Evolutionary conservation across 2,113 vertebrate species (phyloP).

Genomic region (Loxodonta africana): DNA sequence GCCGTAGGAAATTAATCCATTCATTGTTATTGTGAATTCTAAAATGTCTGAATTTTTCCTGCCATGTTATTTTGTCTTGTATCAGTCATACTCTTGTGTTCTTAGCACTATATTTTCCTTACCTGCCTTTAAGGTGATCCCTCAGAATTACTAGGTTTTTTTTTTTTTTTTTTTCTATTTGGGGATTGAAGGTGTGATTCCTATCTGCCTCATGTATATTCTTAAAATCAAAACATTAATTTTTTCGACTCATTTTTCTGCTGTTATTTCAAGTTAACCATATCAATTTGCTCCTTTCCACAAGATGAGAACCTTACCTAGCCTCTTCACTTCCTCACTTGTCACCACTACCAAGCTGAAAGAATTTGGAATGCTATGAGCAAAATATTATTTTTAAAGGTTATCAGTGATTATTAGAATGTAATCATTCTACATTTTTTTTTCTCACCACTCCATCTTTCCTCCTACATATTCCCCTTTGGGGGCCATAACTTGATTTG

Average conservation of each 20-base stretch:
- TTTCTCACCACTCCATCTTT: neutral
- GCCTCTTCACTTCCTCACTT: neutral
- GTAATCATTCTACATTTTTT: neutral
- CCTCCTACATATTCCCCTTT: neutral
- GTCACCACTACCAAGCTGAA: neutral
- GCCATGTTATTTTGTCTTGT: neutral
- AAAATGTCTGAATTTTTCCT: neutral
- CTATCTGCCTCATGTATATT: neutral
- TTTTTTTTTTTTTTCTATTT: neutral
- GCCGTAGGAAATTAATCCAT: neutral
- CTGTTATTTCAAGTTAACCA: neutral
- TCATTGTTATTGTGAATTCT: neutral
- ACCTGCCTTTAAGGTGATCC: neutral
- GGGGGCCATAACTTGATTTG: neutral
- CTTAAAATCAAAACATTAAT: neutral
- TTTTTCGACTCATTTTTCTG: neutral
- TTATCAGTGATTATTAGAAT: neutral
- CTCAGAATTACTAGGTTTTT: neutral
- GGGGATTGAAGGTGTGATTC: neutral
- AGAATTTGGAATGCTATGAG: neutral
- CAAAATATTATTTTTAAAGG: neutral
- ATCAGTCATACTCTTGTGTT: neutral
- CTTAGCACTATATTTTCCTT: neutral
- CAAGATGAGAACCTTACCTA: neutral
- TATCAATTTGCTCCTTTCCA: neutral